Base-by-base conservation (phyloP, 2,113 vertebrate species). In the Vulpes ferrilata region DNA sequence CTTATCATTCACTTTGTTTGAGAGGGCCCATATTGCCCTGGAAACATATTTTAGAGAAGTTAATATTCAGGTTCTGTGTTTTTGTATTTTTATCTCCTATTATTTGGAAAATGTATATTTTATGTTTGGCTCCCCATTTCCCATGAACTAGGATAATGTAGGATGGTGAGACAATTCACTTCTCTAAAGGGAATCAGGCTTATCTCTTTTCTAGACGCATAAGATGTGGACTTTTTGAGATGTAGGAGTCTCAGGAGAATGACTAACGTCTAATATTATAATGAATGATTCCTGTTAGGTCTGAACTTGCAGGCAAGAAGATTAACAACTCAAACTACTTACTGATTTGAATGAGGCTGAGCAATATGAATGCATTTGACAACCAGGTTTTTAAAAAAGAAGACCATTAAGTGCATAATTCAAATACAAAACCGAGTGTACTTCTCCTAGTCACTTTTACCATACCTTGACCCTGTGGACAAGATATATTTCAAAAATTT, bases 251-350 rank as follows among this genome's bases (percentile, higher is more conserved):
- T 80, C 59, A 59, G 60, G 64, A 91, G 35, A 85, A 59, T 85
- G 78, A 88, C 51, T 71, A 17, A 38, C 76, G 32, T 83, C 64
- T 57, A 27, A 65, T 51, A 60, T 0, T 86, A 57, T 81, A 82
- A 88, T 81, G 51, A 95, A 23, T 65, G 38, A 51, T 59, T 90
- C 16, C 51, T 32, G 5, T 62, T 74, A 69, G 64, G 79, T 82
- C 59, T 85, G 55, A 86, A 92, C 35, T 71, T 95, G 71, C 15
- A 80, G n/a, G 76, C 53, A 65, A 79, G 43, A 87, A 25, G 90
- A 92, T 64, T 78, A 89, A 94, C 19, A 94, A 80, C 55, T 79
- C 69, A 22, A 71, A 69, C 15, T 9, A 57, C 27, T 88, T 96
- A 38, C 8, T 73, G 11, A 53, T 25, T 82, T 94, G 73, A 94